Evolutionary conservation across 2,797 vertebrate genomes (phyloP).

Genomic region (Sebastes melanostomus): DNA sequence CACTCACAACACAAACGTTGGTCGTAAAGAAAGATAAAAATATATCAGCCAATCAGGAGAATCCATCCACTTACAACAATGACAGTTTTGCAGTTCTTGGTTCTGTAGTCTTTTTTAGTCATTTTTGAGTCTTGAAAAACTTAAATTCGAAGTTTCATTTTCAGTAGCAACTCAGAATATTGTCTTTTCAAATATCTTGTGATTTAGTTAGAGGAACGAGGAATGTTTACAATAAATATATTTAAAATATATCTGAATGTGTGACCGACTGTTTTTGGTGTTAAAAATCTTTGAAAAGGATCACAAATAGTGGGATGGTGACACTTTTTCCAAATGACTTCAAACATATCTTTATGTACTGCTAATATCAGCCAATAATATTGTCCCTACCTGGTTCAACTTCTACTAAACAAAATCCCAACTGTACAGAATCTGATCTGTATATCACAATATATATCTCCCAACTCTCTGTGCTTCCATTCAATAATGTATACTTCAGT

Average conservation of each 20-base stretch:
- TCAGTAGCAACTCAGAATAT: too few relatives aligned
- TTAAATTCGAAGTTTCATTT: too few relatives aligned
- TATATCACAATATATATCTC: background rate
- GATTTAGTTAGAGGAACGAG: too few relatives aligned
- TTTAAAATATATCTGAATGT: too few relatives aligned
- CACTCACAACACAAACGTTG: constrained; percentile 1
- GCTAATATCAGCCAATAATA: background rate
- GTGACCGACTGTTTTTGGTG: background rate
- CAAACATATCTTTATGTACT: background rate
- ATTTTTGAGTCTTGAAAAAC: too few relatives aligned
- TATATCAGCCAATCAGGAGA: too few relatives aligned
- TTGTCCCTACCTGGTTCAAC: background rate
- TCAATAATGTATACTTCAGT: too few relatives aligned
- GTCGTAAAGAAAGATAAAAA: background rate
- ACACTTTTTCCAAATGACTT: background rate
- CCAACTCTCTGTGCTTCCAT: background rate
- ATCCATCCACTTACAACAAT: too few relatives aligned
- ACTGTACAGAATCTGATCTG: background rate
- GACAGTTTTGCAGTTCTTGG: too few relatives aligned
- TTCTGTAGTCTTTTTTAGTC: too few relatives aligned
- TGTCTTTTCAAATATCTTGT: too few relatives aligned
- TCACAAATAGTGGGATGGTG: background rate
- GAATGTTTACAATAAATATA: too few relatives aligned
- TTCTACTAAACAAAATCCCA: background rate
- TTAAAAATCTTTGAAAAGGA: background rate